Evolutionary conservation across 2,888 invertebrate species (phyloP).

Genomic region (Tineola bisselliella): DNA sequence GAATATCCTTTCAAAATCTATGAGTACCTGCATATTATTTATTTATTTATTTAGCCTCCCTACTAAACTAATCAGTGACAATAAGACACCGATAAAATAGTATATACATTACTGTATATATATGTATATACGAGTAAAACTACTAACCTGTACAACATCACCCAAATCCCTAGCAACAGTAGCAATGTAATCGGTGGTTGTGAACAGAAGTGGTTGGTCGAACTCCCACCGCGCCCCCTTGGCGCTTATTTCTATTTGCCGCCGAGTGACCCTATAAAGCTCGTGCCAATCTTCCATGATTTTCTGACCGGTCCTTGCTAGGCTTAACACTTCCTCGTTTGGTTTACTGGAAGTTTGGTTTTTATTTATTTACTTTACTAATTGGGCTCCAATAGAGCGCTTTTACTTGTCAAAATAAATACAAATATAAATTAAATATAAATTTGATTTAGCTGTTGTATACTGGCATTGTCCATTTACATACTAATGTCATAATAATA

Average conservation of each 20-base stretch:
- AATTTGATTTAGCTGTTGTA: too few species aligned
- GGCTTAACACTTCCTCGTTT: constrained; percentile 60
- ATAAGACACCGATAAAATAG: too few species aligned
- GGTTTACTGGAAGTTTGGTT: constrained; percentile 47
- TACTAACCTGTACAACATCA: constrained; percentile 75
- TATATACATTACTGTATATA: too few species aligned
- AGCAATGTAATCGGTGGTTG: constrained; percentile 85
- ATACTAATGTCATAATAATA: too few species aligned
- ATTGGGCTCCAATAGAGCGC: too few species aligned
- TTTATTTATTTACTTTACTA: too few species aligned
- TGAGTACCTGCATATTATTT: constrained; percentile 81
- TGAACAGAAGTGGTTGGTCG: constrained; percentile 82
- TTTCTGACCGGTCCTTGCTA: constrained; percentile 68
- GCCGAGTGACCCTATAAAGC: constrained; percentile 79
- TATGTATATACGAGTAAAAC: background rate
- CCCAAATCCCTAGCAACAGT: constrained; percentile 81
- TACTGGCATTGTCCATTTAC: too few species aligned
- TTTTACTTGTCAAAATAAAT: too few species aligned
- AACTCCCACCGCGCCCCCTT: constrained; percentile 93
- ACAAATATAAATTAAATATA: too few species aligned
- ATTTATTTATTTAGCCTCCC: too few species aligned
- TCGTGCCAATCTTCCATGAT: constrained; percentile 81
- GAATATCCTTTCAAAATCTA: constrained; percentile 91
- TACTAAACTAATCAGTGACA: too few species aligned
- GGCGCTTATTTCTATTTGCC: constrained; percentile 86